Evolutionary conservation across 2,888 invertebrate genomes (phyloP).

Genomic region (Sinodicranocentrus sp.): DNA sequence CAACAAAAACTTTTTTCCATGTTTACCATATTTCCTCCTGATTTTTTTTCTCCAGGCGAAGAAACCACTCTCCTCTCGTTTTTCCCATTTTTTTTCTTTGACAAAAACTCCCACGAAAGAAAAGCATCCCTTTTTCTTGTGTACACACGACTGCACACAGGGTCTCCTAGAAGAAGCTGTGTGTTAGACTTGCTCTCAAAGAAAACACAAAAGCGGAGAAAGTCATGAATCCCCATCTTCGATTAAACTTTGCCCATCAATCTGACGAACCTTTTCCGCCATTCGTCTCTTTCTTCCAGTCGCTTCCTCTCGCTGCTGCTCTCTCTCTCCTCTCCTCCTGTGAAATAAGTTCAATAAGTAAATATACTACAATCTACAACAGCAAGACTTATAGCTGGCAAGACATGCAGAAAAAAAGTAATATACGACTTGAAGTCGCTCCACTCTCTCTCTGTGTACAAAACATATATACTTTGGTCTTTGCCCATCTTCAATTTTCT

Average conservation of each 20-base stretch:
- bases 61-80: not conserved
- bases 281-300: slow-evolving; percentile 62
- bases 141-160: slow-evolving; percentile 28
- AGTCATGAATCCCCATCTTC: slow-evolving; percentile 76
- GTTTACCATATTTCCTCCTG: not conserved
- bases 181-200: not conserved
- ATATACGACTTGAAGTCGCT: too few species aligned
- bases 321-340: not conserved
- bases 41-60: not conserved
- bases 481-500: too few species aligned
- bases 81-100: not conserved
- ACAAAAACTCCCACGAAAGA: not conserved
- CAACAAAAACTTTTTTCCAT: not conserved
- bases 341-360: slow-evolving; percentile 22
- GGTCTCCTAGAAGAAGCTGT: not conserved
- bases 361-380: not conserved
- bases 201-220: slow-evolving; percentile 33
- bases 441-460: slow-evolving; percentile 6
- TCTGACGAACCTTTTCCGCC: slow-evolving; percentile 74
- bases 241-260: slow-evolving; percentile 76
- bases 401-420: not conserved
- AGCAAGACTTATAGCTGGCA: not conserved
- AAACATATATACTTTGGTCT: slow-evolving; percentile 31
- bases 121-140: not conserved
- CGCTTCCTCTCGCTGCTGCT: too few species aligned